Evolutionary conservation across 2,888 invertebrate species (phyloP).

Genomic region (Caenorhabditis sp.): DNA sequence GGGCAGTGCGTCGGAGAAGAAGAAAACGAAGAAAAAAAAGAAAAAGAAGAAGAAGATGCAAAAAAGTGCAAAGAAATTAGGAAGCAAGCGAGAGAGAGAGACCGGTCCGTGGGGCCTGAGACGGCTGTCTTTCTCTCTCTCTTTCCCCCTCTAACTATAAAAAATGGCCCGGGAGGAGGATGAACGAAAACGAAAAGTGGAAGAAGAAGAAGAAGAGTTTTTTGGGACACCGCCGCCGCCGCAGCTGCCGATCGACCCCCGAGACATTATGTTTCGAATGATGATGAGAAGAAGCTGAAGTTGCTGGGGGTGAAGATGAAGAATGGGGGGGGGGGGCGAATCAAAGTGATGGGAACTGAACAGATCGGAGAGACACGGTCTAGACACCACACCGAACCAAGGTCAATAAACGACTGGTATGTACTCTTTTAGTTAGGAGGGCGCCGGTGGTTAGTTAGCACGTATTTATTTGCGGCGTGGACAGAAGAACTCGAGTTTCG

Average conservation of each 20-base stretch:
- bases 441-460: too few relatives aligned
- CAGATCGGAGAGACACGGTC: background rate
- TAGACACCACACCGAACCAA: conserved; percentile 14
- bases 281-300: conserved; percentile 2
- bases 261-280: conserved; percentile 9
- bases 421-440: conserved; percentile 19
- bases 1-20: too few relatives aligned
- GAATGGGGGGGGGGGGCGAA: background rate
- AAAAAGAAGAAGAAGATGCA: conserved; percentile 8
- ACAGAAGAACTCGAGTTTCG: too few relatives aligned
- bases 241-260: conserved; percentile 5
- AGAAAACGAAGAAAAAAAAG: too few relatives aligned
- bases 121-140: conserved; percentile 17
- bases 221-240: conserved; percentile 34
- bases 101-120: conserved; percentile 30
- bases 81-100: conserved; percentile 55
- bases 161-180: conserved; percentile 21
- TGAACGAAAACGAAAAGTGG: conserved; percentile 20
- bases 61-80: conserved; percentile 66
- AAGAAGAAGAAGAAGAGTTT: background rate
- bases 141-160: conserved; percentile 56
- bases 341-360: too few relatives aligned
- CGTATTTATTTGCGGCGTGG: background rate
- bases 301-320: background rate
- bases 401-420: conserved; percentile 13